Evolutionary conservation across 2,797 vertebrate genomes (phyloP), one percentile per base, ranked within the genome.

Genomic region (Brachyalestes nurse): DNA sequence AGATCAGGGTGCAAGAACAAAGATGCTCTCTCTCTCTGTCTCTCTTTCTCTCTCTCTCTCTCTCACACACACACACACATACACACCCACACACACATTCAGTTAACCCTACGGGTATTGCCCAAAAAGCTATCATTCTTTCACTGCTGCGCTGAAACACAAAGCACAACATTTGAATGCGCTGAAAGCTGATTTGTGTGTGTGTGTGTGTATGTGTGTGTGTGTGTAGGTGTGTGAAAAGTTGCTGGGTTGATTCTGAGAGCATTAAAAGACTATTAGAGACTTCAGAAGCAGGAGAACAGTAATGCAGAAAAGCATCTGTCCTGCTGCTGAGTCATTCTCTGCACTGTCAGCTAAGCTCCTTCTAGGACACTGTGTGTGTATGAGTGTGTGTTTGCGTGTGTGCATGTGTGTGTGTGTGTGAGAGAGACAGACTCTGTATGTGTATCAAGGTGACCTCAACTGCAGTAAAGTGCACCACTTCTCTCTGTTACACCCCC

Each of bases 361-460:
- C 66, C 66, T 62, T 70, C 60, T 65, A 76, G 72, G 77, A 21
- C 65, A 71, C 21, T 16, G 19, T 21, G 42, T 69, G 25, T 62
- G 67, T 57, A 23, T 40, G 64, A 60, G 62, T 61, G 38, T 74
- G 45, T 40, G 70, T 72, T 21, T 12, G 51, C 53, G 47, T 51
- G 47, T 53, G 47, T 53, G 72, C 40, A 17, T 28, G 69, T 70
- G 67, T 70, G n/a, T 71, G 47, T 72, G 49, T 28, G 28, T 28
- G 28, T 28, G 28, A 1, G 28, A 1, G 28, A 28, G 28, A 28
- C 28, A 28, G 6, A 21, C 34, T 51, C 21, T 65, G 4, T 79
- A 16, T 75, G 38, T 74, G 49, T 21, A 74, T 80, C 60, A 86
- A 80, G 82, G 77, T 81, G 65, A 84, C 81, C 74, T 75, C 53